Evolutionary conservation across 2,888 invertebrate species (phyloP), one percentile per base, ranked within the genome.

Genomic region (Meliscaeva auricollis): DNA sequence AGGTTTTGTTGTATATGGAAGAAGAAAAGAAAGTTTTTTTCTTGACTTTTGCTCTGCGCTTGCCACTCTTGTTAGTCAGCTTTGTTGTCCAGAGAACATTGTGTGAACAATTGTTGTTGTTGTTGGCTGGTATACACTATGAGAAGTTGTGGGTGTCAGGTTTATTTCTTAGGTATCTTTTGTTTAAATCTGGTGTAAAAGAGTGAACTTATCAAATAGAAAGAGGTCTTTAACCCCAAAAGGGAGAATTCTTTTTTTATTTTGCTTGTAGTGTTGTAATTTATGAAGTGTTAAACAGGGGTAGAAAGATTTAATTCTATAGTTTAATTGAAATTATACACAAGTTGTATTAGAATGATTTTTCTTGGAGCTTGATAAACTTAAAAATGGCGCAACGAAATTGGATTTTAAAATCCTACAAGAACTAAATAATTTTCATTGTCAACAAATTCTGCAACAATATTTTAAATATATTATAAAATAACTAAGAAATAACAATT

Each of bases 41-140:
- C 77, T 82, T 68, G 58, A 48, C 81, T 70, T 70, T 76, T 64
- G 46, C 17, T 20, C 52, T 62, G 69, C 41, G 17, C 32, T 56
- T 76, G 76, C 35, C 30, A 17, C 17, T 35, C 20, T 48, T 64
- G 64, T 32, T 44, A 56, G 30, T 26, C 22, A 7, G 44, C 52
- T 32, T 50, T 56, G 30, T 32, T 9, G 72, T 35, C 46, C 48
- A 48, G 38, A 41, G 11, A 26, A 38, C 54, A 54, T 64, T 72
- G 35, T 64, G 46, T 54, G 48, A 58, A 58, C 66, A 22, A 26
- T 56, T 46, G 38, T 35, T 35, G 35, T 15, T 3, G 56, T 46
- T 60, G 26, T 50, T 54, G 35, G 26, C 0, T 46, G 4, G 32
- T 46, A 30, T 38, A 13, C 17, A 17, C 9, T 64, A 17, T 11